Percentiles rank a stretch among this genome's conserved stretches.
phyloP scores from a whole-genome alignment of 2,888 invertebrate genomes.

The Notodonta ziczac region DNA sequence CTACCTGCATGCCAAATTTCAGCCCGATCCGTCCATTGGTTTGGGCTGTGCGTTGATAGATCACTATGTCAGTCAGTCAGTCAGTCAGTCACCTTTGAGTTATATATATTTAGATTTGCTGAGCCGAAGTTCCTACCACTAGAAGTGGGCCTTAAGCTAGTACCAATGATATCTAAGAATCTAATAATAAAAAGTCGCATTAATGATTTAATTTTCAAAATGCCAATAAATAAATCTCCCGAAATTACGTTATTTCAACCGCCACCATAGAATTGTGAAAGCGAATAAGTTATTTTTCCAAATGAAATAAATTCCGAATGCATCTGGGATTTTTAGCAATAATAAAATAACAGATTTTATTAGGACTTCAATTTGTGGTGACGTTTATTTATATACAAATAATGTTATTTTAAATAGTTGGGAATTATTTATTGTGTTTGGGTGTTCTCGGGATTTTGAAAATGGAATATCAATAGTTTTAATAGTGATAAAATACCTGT shows the following conservation, averaged over 20 bases:
- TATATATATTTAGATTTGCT: no score
- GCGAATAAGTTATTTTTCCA: background rate
- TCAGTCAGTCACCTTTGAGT: no score
- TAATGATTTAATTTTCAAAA: background rate
- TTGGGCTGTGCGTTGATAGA: no score
- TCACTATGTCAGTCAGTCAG: no score
- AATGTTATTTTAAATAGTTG: background rate
- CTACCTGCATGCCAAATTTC: no score
- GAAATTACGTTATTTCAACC: background rate
- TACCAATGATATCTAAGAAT: no score
- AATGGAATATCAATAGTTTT: background rate
- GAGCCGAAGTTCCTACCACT: no score
- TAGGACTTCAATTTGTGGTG: background rate
- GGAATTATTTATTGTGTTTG: background rate
- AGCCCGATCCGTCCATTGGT: no score
- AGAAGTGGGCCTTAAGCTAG: no score
- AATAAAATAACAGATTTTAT: slow-evolving; percentile 3
- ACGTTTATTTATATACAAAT: background rate
- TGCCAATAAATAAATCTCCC: background rate
- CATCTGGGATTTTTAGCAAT: background rate
- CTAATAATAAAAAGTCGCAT: no score
- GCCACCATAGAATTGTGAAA: background rate
- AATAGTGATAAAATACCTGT: no score
- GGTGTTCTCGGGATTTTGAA: background rate
- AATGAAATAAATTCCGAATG: background rate